Evolutionary conservation across 2,888 invertebrate species (phyloP), one percentile per base, ranked within the genome.

Genomic region (Xanthia togata): DNA sequence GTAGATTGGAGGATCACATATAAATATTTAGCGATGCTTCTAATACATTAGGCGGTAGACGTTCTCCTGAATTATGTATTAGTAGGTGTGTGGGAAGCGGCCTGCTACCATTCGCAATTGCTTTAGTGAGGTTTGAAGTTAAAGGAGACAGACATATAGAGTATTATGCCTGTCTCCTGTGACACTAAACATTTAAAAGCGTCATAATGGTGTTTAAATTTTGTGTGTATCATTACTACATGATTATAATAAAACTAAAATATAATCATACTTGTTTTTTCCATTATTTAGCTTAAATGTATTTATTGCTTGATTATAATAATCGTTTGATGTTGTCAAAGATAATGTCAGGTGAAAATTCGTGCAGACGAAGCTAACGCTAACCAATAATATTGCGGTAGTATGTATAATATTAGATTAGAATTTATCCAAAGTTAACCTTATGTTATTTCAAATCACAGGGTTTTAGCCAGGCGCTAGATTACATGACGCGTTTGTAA

Each of bases 41-140:
- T 94, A 94, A 94, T 95, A 94, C 94, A 94, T 95, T 94, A 94
- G 92, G 80, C 84, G 89, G 91, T 81, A 91, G 91, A 92, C 90
- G 90, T 78, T 87, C 86, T 73, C 73, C 86, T 94, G 94, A 92
- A 94, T 94, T 92, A 94, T 94, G 90, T 93, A 94, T 93, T 67
- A 89, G 86, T 41, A 62, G 78, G 77, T 55, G 74, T 55, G 77
- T 23, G 70, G 67, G 47, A 63, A 70, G 83, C 72, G 82, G 31
- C 50, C 76, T 60, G 78, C 20, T 64, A 8, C 26, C 1, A 3
- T 1, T n/a, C n/a, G 59, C 70, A 62, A 71, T 79, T 83, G 74
- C 86, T 86, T 78, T 60, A 65, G 62, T 59, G 17, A 1, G n/a
- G 82, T 1, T 14, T 11, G 6, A 81, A 81, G 57, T 12, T 0